Percentiles rank a stretch among this genome's conserved stretches.
Evolutionary conservation across 2,113 vertebrate species (phyloP).

Genomic region (Dromiciops gliroides): DNA sequence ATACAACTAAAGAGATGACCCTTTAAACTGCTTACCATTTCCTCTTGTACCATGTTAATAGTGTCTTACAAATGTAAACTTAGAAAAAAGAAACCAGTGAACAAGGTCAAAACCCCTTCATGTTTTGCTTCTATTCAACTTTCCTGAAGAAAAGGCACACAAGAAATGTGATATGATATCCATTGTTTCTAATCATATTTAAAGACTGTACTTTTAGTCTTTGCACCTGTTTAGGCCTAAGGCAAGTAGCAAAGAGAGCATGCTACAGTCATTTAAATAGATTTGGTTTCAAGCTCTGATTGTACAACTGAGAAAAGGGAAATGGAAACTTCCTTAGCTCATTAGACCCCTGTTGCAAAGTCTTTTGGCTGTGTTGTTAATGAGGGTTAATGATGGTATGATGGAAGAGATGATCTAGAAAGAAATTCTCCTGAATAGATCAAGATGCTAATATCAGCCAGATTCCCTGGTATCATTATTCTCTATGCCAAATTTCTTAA

Average conservation of each 20-base stretch:
- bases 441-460: neutral
- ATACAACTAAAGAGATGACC: neutral
- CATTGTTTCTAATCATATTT: slow-evolving; percentile 8
- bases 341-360: neutral
- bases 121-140: neutral
- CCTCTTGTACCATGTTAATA: neutral
- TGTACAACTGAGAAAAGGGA: slow-evolving; percentile 22
- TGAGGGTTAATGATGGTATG: neutral
- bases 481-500: neutral
- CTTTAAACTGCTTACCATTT: neutral
- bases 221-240: slow-evolving; percentile 23
- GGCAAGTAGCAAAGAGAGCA: neutral
- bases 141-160: neutral
- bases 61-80: neutral
- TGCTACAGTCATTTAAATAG: slow-evolving; percentile 7
- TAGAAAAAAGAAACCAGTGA: neutral
- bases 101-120: neutral
- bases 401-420: neutral
- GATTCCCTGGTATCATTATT: neutral
- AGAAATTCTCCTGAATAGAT: neutral
- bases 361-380: slow-evolving; percentile 1
- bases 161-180: neutral
- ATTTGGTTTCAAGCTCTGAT: slow-evolving; percentile 1
- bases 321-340: neutral
- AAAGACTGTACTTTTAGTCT: neutral